These are phyloP conservation scores for Stenopsyche tienmushanensis DNA, from an alignment of 1,140 invertebrate species.

Conservation along the genomic window DNA sequence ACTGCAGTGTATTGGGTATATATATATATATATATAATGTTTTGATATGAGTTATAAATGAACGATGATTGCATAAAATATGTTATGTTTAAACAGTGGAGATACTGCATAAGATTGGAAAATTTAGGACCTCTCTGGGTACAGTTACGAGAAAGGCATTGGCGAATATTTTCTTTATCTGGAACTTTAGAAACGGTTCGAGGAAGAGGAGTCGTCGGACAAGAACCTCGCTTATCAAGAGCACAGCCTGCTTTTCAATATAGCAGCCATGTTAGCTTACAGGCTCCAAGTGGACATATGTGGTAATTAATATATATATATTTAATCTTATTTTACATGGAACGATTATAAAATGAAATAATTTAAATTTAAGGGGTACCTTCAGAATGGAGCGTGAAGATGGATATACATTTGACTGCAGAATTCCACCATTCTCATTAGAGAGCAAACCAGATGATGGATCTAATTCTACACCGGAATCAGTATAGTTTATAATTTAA, in stretches of 20 bases:
- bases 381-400: slow-evolving; percentile 96
- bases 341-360: background rate
- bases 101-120: slow-evolving; percentile 94
- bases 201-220: slow-evolving; percentile 91
- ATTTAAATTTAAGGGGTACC: slow-evolving; percentile 75
- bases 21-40: background rate
- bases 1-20: slow-evolving; percentile 88
- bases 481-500: too few species aligned
- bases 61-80: background rate
- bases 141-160: slow-evolving; percentile 91
- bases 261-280: slow-evolving; percentile 92
- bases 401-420: slow-evolving; percentile 92
- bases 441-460: slow-evolving; percentile 87
- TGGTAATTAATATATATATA: slow-evolving; percentile 70
- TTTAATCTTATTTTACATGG: background rate
- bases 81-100: slow-evolving; percentile 65
- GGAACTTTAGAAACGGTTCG: slow-evolving; percentile 93
- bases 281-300: slow-evolving; percentile 98
- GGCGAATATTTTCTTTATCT: slow-evolving; percentile 94
- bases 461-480: slow-evolving; percentile 51
- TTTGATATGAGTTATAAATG: background rate
- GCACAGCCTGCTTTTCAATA: slow-evolving; percentile 94
- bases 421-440: slow-evolving; percentile 94
- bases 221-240: slow-evolving; percentile 89
- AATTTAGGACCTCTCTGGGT: slow-evolving; percentile 88